These are phyloP conservation scores for Dryoscopus gambensis DNA, from an alignment of 2,113 vertebrate genomes.

Conservation along the genomic window DNA sequence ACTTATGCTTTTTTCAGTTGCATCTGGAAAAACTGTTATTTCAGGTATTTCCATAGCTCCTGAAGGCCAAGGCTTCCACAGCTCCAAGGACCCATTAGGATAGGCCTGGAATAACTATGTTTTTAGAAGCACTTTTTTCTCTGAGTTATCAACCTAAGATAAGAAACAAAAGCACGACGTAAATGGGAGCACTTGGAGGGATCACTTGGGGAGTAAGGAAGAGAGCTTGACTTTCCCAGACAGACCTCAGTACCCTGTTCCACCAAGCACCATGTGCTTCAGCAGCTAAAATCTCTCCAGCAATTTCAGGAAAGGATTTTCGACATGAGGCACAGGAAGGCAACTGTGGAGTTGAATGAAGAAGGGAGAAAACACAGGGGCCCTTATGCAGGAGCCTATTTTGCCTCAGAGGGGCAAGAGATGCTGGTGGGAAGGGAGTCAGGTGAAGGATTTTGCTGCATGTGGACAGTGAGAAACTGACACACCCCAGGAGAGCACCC, in stretches of 20 bases:
- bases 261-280: rapidly evolving
- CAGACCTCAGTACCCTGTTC: background rate
- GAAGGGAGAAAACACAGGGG: background rate
- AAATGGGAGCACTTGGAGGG: background rate
- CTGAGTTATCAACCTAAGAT: background rate
- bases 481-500: rapidly evolving
- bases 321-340: background rate
- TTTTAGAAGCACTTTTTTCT: background rate
- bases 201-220: background rate
- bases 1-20: background rate
- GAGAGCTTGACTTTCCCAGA: background rate
- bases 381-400: rapidly evolving
- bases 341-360: rapidly evolving
- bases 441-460: background rate
- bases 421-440: rapidly evolving
- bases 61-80: background rate
- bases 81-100: background rate
- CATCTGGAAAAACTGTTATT: background rate
- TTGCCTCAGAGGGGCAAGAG: background rate
- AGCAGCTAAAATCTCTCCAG: background rate
- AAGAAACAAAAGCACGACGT: background rate
- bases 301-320: background rate
- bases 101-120: background rate
- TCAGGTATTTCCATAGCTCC: background rate
- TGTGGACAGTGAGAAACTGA: rapidly evolving